A percentile compares a stretch with the other conserved stretches of the same genome.
Evolutionary conservation across 2,888 invertebrate species (phyloP).

Genomic region (Mesoligia furuncula): DNA sequence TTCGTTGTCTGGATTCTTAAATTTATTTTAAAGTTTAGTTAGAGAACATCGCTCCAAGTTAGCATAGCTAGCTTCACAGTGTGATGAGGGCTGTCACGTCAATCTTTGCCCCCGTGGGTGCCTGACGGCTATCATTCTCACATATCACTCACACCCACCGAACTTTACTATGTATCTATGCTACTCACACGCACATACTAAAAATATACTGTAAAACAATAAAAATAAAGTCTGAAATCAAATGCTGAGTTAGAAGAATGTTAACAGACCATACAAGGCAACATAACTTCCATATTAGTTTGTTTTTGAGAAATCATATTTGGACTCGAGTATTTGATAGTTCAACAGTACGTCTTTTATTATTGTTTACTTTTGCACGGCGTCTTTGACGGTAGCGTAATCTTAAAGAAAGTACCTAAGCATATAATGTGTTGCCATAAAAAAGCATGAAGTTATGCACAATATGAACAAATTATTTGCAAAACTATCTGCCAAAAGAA

Average conservation of each 20-base stretch:
- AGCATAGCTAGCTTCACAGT: slow-evolving; percentile 9
- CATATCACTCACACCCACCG: slow-evolving; percentile 73
- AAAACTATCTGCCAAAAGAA: background rate
- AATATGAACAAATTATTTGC: background rate
- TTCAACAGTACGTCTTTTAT: slow-evolving; percentile 36
- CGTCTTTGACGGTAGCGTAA: slow-evolving; percentile 21
- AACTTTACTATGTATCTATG: slow-evolving; percentile 49
- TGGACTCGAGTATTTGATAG: slow-evolving; percentile 31
- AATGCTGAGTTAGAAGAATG: slow-evolving; percentile 12
- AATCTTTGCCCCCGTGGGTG: slow-evolving; percentile 65
- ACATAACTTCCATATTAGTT: slow-evolving; percentile 50
- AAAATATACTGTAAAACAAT: slow-evolving; percentile 28
- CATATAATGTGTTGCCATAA: background rate
- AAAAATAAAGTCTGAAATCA: slow-evolving; percentile 33
- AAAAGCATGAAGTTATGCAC: background rate
- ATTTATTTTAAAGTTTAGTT: background rate
- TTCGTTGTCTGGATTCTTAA: no score
- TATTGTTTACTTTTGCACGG: slow-evolving; percentile 33
- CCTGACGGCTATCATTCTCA: slow-evolving; percentile 69
- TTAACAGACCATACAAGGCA: slow-evolving; percentile 44
- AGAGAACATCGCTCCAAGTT: background rate
- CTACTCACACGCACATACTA: background rate
- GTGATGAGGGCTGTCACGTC: slow-evolving; percentile 4
- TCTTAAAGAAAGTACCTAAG: background rate
- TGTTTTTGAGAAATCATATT: slow-evolving; percentile 50